Evolutionary conservation across 1,140 invertebrate genomes (phyloP).

Genomic region (Papilio polyxenes): DNA sequence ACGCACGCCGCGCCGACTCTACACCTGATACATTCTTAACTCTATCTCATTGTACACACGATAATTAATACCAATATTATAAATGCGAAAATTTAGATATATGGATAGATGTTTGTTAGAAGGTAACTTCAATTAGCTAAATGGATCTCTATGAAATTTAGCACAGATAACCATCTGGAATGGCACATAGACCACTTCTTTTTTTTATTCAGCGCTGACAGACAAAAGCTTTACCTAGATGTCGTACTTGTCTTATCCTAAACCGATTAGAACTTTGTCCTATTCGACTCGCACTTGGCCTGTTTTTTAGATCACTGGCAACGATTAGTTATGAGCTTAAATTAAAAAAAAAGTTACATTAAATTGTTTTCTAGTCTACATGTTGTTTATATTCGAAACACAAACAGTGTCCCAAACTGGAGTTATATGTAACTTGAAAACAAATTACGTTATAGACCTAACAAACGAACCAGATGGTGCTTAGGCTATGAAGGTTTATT

Average conservation of each 20-base stretch:
- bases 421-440: constrained; percentile 19
- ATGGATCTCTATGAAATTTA: background rate
- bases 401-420: background rate
- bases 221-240: too few species aligned
- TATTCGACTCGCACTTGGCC: too few species aligned
- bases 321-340: background rate
- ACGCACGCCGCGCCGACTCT: constrained; percentile 43
- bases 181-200: too few species aligned
- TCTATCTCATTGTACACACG: background rate
- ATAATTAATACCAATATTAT: background rate
- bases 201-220: too few species aligned
- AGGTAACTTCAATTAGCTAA: background rate
- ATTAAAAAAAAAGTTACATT: background rate
- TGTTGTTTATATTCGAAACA: background rate
- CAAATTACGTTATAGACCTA: background rate
- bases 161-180: too few species aligned
- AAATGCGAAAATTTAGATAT: background rate
- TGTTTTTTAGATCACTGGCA: too few species aligned
- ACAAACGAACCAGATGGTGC: constrained; percentile 15
- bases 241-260: too few species aligned
- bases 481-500: background rate
- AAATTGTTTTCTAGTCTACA: background rate
- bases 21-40: constrained; percentile 14
- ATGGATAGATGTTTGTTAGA: background rate
- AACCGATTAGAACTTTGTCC: too few species aligned